Conservation (phyloP, 2,797 vertebrate genomes). For the Alexandromys oeconomus region DNA sequence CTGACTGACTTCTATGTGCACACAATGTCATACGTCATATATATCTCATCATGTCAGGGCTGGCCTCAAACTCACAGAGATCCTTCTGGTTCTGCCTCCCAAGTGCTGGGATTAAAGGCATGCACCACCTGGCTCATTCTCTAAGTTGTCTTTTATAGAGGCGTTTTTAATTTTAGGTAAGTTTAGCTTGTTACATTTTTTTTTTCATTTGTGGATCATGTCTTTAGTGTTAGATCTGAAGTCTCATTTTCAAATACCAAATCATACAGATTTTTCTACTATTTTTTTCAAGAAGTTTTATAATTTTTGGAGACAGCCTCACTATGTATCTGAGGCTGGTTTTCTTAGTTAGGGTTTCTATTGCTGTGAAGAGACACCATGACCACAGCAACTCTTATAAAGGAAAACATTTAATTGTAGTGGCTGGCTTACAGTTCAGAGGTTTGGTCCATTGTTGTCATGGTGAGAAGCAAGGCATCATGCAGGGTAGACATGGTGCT, state of each 20-base stretch:
- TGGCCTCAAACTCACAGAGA: neutral
- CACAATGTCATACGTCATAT: neutral
- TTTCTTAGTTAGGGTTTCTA: too few relatives aligned
- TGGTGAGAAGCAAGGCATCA: neutral
- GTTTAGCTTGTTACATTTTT: conserved; percentile 38
- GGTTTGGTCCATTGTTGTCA: neutral
- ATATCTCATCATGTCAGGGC: too few relatives aligned
- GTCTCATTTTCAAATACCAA: neutral
- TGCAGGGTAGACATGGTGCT: neutral
- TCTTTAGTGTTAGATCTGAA: conserved; percentile 39
- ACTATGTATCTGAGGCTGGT: neutral
- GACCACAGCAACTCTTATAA: neutral
- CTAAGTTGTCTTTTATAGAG: too few relatives aligned
- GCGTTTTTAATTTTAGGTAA: conserved; percentile 36
- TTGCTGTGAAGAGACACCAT: neutral
- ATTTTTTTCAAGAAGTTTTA: conserved; percentile 22
- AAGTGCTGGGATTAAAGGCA: neutral
- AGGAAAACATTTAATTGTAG: neutral
- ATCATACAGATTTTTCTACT: neutral
- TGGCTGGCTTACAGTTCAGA: neutral
- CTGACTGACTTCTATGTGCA: neutral
- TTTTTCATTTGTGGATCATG: neutral
- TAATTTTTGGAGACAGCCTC: neutral
- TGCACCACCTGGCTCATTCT: too few relatives aligned
- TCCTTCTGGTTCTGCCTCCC: neutral